Base-by-base conservation (phyloP, 2,888 invertebrate genomes). In the Ommatoiulus sabulosus region DNA sequence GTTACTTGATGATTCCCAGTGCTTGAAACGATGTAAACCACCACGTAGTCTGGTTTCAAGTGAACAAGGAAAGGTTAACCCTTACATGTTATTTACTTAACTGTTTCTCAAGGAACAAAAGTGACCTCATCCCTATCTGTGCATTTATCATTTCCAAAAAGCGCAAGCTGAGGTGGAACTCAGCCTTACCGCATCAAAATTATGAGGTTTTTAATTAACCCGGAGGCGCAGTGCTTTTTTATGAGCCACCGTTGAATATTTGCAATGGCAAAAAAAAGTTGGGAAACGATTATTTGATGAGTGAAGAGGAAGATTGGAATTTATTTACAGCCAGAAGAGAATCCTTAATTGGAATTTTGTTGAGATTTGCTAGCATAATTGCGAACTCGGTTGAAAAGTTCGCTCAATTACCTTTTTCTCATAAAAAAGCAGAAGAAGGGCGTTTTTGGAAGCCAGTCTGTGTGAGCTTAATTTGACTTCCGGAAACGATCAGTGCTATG, bases 341-440 rank as follows among this genome's bases (percentile, higher is more conserved):
- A 63, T 63, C 63, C 63, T n/a, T 63, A 63, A 63, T 63, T 63
- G 63, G 63, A 63, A 63, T 63, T 63, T 63, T n/a, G 63, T n/a
- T 63, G n/a, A 63, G 63, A 63, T 63, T 63, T 63, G 63, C 63
- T 63, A 17, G 63, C 10, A 63, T 63, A 63, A 63, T 63, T 63
- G 63, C 63, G 20, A 63, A 63, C 63, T 63, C 63, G 63, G n/a
- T 7, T 63, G 63, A 63, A 63, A 63, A 12, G 63, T 63, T 63
- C 63, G 63, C 63, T 63, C 63, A 20, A 63, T 63, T 63, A 12
- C 63, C 2, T 63, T 63, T 63, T 63, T 63, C n/a, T n/a, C 63
- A 17, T 63, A 63, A 63, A 63, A 63, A 63, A n/a, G 63, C 4
- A 46, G 63, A n/a, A 63, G n/a, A 63, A 63, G n/a, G 52, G 4